phyloP scores from a whole-genome alignment of 1,140 invertebrate species.

The Conopomorpha cramerella region DNA sequence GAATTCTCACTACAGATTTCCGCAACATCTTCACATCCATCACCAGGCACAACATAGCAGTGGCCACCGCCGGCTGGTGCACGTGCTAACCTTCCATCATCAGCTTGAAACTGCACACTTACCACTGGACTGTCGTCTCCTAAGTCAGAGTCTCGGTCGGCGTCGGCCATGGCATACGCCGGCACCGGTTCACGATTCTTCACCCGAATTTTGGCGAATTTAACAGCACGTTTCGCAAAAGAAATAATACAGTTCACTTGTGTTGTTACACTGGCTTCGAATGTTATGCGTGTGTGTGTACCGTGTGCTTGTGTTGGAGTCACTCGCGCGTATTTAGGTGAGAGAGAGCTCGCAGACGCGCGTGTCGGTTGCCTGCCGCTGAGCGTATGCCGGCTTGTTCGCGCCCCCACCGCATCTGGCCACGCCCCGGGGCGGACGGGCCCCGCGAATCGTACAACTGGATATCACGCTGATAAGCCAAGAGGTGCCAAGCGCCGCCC shows the following conservation, averaged over 20 bases:
- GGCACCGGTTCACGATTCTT: slow-evolving; percentile 87
- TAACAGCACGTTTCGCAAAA: slow-evolving; percentile 15
- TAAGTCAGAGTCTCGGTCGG: slow-evolving; percentile 78
- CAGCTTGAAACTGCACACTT: no score
- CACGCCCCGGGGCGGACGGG: slow-evolving; percentile 43
- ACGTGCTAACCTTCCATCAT: no score
- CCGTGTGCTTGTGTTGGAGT: no score
- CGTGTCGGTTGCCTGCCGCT: slow-evolving; percentile 22
- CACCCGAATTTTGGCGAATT: slow-evolving; percentile 85
- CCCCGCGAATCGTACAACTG: slow-evolving; percentile 47
- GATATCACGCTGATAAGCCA: slow-evolving; percentile 48
- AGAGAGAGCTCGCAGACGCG: no score
- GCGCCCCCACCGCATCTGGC: slow-evolving; percentile 25
- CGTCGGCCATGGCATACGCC: slow-evolving; percentile 82
- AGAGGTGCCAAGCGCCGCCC: slow-evolving; percentile 42
- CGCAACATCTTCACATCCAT: no score
- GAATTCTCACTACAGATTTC: no score
- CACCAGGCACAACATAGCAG: no score
- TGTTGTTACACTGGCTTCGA: slow-evolving; percentile 18
- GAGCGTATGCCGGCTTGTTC: slow-evolving; percentile 22
- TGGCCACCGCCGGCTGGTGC: no score
- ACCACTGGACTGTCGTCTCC: slow-evolving; percentile 66
- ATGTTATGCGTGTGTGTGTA: not conserved
- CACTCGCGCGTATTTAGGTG: no score
- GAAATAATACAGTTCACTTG: slow-evolving; percentile 17